Evolutionary conservation across 2,113 vertebrate genomes (phyloP), one percentile per base, ranked within the genome.

Genomic region (Nyctereutes procyonoides): DNA sequence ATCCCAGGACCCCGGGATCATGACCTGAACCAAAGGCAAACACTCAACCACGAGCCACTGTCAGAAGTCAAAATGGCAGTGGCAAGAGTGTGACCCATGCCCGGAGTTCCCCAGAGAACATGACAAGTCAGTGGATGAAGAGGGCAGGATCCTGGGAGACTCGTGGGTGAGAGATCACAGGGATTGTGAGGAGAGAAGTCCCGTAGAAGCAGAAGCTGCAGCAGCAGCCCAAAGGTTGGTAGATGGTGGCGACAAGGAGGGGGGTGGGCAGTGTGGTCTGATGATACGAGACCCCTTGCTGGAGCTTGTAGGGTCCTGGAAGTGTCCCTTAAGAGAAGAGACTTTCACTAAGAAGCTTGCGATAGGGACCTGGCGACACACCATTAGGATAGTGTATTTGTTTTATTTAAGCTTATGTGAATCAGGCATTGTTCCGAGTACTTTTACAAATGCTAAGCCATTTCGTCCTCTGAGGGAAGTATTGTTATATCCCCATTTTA

Each of bases 221-320:
- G 22, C 26, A 11, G 22, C 1, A 1, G 5, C 20, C 16, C 0
- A 0, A 30, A n/a, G 2, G 5, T 62, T 79, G 60, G 60, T 0
- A 9, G 38, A 28, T 35, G 30, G 11, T 15, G n/a, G 9, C 22
- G 32, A 4, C 22, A 19, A 19, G 30, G 2, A n/a, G 16, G 8
- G 28, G 51, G 19, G 8, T 60, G 28, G n/a, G 87, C 17, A 76
- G 56, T 1, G 2, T 5, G 20, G 16, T 11, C 38, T 48, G 83
- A 48, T 17, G n/a, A 43, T 11, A 22, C 0, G 28, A 19, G 69
- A 88, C 32, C 82, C 20, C 22, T 8, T 5, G 2, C 32, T 73
- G 51, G 17, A 28, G 26, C 38, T 38, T 19, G 11, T 8, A 43
- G 56, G 79, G 4, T 32, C 38, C 77, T 43, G 32, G 14, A 14